Conservation (phyloP, 2,888 invertebrate species). For the Glaucopsyche alexis region DNA sequence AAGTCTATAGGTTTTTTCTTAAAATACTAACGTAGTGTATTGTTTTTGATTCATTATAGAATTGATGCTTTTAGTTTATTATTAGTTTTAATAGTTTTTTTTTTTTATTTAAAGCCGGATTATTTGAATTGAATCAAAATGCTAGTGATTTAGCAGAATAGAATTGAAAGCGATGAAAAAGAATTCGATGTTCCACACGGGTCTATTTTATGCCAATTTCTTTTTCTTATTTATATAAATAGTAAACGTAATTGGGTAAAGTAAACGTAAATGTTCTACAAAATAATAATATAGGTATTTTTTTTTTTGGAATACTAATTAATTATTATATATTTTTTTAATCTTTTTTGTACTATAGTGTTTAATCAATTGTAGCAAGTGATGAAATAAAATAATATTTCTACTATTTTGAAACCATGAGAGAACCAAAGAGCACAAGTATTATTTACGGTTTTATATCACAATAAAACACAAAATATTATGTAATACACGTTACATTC, state of each 20-base stretch:
- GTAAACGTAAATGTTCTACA: no score
- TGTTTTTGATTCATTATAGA: not conserved
- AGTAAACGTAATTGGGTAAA: no score
- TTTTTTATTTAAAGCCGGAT: no score
- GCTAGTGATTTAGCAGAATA: no score
- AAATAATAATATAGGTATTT: no score
- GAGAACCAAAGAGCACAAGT: not conserved
- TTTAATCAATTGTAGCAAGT: no score
- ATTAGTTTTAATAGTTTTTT: not conserved
- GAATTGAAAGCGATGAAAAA: not conserved
- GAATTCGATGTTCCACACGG: not conserved
- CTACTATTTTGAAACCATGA: not conserved
- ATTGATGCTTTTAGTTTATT: not conserved
- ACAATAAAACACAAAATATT: not conserved
- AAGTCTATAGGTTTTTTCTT: not conserved
- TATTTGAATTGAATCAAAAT: no score
- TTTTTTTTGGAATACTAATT: no score
- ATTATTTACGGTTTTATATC: not conserved
- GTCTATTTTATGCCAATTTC: not conserved
- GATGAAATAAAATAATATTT: no score
- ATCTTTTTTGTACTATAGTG: no score
- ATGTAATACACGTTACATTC: constrained; percentile 33
- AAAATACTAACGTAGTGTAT: not conserved
- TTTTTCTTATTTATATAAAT: not conserved
- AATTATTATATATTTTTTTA: no score